Percentiles rank a stretch among this genome's conserved stretches.
Conservation (phyloP, 2,113 vertebrate species). For the Gadus chalcogrammus region DNA sequence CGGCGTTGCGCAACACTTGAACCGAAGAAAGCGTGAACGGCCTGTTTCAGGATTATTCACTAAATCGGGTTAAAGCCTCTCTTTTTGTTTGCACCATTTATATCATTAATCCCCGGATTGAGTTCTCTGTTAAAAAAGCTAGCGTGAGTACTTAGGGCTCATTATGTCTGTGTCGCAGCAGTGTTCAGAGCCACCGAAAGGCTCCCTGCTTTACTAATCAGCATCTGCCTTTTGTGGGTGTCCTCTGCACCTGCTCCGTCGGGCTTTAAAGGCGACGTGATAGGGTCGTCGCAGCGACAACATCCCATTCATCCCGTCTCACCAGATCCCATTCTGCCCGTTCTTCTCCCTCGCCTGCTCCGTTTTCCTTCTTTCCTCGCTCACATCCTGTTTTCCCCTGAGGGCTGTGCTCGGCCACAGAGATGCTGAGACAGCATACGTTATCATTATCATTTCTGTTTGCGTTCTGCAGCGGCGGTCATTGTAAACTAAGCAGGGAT, state of each 20-base stretch:
- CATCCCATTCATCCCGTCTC: conserved; percentile 65
- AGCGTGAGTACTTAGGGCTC: conserved; percentile 45
- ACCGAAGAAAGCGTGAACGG: background rate
- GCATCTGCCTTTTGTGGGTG: conserved; percentile 52
- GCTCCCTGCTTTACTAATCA: conserved; percentile 59
- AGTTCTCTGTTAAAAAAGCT: conserved; percentile 24
- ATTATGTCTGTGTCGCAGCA: conserved; percentile 44
- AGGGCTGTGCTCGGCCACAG: conserved; percentile 31
- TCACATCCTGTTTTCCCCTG: background rate
- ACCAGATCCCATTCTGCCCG: conserved; percentile 38
- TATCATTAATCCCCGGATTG: conserved; percentile 13
- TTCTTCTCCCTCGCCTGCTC: conserved; percentile 43
- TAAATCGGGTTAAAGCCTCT: conserved; percentile 12
- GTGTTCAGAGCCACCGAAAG: conserved; percentile 41
- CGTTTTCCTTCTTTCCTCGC: conserved; percentile 3
- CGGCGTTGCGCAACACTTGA: conserved; percentile 1
- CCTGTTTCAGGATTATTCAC: conserved; percentile 15
- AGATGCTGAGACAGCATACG: conserved; percentile 59
- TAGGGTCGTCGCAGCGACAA: conserved; percentile 76
- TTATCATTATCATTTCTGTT: conserved; percentile 58
- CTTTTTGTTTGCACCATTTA: conserved; percentile 27
- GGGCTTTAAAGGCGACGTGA: conserved; percentile 51
- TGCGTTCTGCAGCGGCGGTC: conserved; percentile 36
- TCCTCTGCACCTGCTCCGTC: conserved; percentile 62
- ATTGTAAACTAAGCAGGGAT: conserved; percentile 27